Conservation (phyloP, 2,797 vertebrate genomes). For the Squalus acanthias region DNA sequence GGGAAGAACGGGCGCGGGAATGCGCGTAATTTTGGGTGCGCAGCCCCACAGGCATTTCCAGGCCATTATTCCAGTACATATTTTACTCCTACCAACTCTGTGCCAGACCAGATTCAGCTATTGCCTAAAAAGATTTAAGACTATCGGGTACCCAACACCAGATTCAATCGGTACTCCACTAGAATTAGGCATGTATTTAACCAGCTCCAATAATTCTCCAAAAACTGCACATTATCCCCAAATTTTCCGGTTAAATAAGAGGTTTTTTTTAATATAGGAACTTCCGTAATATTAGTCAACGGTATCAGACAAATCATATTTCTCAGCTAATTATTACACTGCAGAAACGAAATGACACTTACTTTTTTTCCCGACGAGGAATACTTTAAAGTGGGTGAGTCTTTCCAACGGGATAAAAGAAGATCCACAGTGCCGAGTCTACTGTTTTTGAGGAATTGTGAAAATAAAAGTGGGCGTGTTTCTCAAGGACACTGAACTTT, state of each 20-base stretch:
- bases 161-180: not conserved
- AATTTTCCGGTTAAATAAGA: not conserved
- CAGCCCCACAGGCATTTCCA: too few species aligned
- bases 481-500: not conserved
- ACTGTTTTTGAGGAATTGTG: not conserved
- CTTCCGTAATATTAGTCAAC: too few species aligned
- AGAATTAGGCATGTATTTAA: not conserved
- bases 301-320: too few species aligned
- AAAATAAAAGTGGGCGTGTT: not conserved
- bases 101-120: not conserved
- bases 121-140: not conserved
- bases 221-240: not conserved
- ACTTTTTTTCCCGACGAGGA: not conserved
- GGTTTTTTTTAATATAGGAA: not conserved
- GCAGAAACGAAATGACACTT: not conserved
- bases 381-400: not conserved
- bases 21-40: not conserved
- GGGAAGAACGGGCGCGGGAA: not conserved
- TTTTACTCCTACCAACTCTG: not conserved
- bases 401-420: not conserved
- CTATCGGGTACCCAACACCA: not conserved
- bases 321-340: not conserved
- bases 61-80: not conserved
- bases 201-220: not conserved
- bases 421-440: not conserved